Evolutionary conservation across 2,113 vertebrate genomes (phyloP), one percentile per base, ranked within the genome.

Genomic region (Phodopus roborovskii): DNA sequence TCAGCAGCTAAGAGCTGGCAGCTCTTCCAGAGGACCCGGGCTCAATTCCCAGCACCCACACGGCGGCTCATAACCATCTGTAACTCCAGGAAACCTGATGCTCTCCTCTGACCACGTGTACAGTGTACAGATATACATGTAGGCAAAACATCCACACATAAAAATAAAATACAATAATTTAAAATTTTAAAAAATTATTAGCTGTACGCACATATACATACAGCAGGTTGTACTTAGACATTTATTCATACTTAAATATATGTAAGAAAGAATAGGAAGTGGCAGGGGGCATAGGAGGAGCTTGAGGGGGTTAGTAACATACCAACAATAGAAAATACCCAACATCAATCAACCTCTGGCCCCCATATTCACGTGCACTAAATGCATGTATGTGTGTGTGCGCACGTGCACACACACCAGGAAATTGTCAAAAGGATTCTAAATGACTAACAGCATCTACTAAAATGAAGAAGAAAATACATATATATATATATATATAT

Each of bases 381-480:
- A 26, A 60, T 84, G 20, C 39, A 28, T 84, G 36, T 28, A n/a
- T 36, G 39, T 12, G 5, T 5, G 0, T n/a, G 8, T 2, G 5
- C 33, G 0, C 36, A n/a, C 17, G 6, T 2, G 11, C 8, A 28
- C 26, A 64, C 7, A 11, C 62, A 64, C 8, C 5, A 5, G 45
- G 20, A 81, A 79, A 74, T 70, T 79, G 48, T 88, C 90, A 70
- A 93, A 91, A 19, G 15, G 19, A 83, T 11, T 88, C 92, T 58
- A 94, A 88, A 16, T 17, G 16, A 83, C 7, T 70, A 60, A 56
- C 7, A 88, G 39, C 26, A 77, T 79, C 36, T 60, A 42, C 33
- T 48, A 11, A 92, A 90, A 79, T 91, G 88, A 64, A 96, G 42
- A 66, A 93, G 7, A 53, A 53, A 6, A 53, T 8, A 91, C 88